Conservation (phyloP, 2,888 invertebrate genomes). For the Lissocephala sabroskyi region DNA sequence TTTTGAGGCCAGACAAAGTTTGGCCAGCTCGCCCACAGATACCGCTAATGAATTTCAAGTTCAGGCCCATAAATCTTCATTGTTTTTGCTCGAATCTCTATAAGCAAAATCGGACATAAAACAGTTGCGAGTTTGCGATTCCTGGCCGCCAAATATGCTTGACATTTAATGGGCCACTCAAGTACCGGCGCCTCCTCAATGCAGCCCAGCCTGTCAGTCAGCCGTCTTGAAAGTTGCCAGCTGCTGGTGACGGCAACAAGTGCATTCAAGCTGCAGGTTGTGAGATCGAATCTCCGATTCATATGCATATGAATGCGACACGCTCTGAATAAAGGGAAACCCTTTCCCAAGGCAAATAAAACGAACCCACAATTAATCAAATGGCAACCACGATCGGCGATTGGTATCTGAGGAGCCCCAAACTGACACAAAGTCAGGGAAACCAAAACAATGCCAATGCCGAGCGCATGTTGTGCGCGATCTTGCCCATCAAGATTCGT, state of each 20-base stretch:
- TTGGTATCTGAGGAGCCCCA: conserved; percentile 39
- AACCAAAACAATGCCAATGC: conserved; percentile 57
- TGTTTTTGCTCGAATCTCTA: no score
- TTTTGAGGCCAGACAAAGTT: no score
- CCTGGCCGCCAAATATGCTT: conserved; percentile 28
- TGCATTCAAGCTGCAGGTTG: conserved; percentile 22
- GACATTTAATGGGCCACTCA: no score
- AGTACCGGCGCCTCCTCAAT: no score
- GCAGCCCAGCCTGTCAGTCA: conserved; percentile 35
- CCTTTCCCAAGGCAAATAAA: conserved; percentile 41
- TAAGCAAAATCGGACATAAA: no score
- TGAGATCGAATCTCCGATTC: conserved; percentile 12
- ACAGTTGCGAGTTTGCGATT: conserved; percentile 40
- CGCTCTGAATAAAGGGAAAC: conserved; percentile 20
- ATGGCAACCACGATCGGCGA: conserved; percentile 50
- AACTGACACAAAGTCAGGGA: conserved; percentile 51
- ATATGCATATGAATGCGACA: conserved; percentile 53
- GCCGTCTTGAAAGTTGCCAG: conserved; percentile 38
- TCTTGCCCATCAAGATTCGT: conserved; percentile 61
- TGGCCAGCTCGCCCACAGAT: no score
- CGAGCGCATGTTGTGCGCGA: conserved; percentile 62
- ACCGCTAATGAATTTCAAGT: no score
- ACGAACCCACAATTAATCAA: conserved; percentile 55
- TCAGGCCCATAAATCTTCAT: not conserved
- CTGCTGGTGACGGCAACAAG: conserved; percentile 32